Evolutionary conservation across 1,140 invertebrate genomes (phyloP).

Genomic region (Macrostomum lignano): DNA sequence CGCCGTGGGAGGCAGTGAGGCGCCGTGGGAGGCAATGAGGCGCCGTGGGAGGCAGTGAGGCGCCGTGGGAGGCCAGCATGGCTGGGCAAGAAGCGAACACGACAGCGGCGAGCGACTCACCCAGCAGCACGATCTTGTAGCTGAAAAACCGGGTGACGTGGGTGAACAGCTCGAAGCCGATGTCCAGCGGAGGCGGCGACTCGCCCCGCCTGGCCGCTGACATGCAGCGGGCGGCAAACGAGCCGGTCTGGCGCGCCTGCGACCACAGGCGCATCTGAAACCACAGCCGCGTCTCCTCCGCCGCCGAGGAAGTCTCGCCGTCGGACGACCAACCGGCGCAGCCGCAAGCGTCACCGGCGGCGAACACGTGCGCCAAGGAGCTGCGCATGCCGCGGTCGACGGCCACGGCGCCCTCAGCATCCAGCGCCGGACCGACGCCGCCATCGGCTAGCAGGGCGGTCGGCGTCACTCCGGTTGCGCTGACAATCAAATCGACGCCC

Average conservation of each 20-base stretch:
- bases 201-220: slow-evolving; percentile 33
- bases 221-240: slow-evolving; percentile 69
- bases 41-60: too few relatives aligned
- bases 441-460: slow-evolving; percentile 3
- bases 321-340: slow-evolving; percentile 41
- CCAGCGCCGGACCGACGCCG: slow-evolving; percentile 10
- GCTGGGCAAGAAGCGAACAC: too few relatives aligned
- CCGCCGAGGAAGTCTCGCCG: too few relatives aligned
- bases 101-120: too few relatives aligned
- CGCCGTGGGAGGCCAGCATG: too few relatives aligned
- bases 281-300: too few relatives aligned
- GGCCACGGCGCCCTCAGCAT: slow-evolving; percentile 36
- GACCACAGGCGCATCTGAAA: slow-evolving; percentile 71
- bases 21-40: too few relatives aligned
- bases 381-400: slow-evolving; percentile 64
- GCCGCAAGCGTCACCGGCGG: slow-evolving; percentile 68
- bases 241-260: slow-evolving; percentile 81
- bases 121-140: slow-evolving; percentile 57
- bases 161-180: slow-evolving; percentile 83
- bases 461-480: slow-evolving; percentile 57
- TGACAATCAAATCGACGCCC: slow-evolving; percentile 66
- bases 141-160: slow-evolving; percentile 83
- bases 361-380: slow-evolving; percentile 46
- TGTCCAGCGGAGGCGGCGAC: slow-evolving; percentile 38
- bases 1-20: too few relatives aligned